Evolutionary conservation across 2,797 vertebrate genomes (phyloP), one percentile per base, ranked within the genome.

Genomic region (Myoxocephalus aenaeus): DNA sequence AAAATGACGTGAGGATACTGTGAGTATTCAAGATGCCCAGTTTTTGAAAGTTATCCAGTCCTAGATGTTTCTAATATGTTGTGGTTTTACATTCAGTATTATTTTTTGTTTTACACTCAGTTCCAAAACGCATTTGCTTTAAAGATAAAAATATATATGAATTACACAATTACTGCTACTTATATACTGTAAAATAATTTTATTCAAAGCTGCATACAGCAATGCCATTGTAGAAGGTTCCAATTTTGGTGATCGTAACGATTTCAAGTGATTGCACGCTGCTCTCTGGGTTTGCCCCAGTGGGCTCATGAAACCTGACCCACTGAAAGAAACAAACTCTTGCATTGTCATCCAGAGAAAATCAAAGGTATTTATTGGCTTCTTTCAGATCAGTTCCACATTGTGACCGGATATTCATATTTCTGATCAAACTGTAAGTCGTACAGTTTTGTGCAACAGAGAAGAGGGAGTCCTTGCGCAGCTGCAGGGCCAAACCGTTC

Each of bases 281-380:
- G 51, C 59, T 58, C 59, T 38, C 15, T 13, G 56, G 22, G 42
- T 48, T 74, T 1, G 18, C 32, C 38, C 65, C 38, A 22, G 3
- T 25, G 61, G 14, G 11, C 68, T 64, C 42, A 51, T 27, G 25
- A 58, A 75, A 62, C 11, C 27, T 14, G 54, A 40, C 38, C 38
- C 70, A 38, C 58, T 54, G 8, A 25, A 46, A 61, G 17, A 32
- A 77, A 53, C 17, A 32, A 65, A 53, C n/a, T 17, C n/a, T 42
- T 51, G n/a, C 10, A 18, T 48, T 34, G 10, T 29, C 46, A 62
- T 42, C 8, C 22, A 38, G 15, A 27, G 25, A 50, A 20, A 66
- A 69, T 14, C 14, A 51, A 71, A 3, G 6, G 15, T 38, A 7
- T 50, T 54, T 15, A 56, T 63, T 62, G 34, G 58, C 32, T 27